phyloP scores from a whole-genome alignment of 1,140 invertebrate genomes.

The Hyphantria cunea region DNA sequence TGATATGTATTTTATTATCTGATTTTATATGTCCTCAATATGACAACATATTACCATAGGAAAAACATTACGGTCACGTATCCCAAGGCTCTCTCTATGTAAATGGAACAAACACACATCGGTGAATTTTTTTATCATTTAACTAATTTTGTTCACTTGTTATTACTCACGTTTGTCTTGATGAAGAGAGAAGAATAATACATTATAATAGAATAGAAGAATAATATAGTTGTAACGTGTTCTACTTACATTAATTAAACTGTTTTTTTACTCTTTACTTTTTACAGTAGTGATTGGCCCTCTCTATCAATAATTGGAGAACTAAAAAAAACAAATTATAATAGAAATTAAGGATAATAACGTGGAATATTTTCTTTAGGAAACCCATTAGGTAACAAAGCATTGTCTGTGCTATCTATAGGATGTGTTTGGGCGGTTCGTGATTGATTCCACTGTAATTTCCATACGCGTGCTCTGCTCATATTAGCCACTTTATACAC shows the following conservation, averaged over 20 bases:
- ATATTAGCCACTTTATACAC: conserved; percentile 71
- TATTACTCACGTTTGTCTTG: too few relatives aligned
- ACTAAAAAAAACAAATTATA: too few relatives aligned
- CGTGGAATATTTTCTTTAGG: conserved; percentile 52
- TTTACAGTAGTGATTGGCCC: too few relatives aligned
- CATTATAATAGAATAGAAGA: too few relatives aligned
- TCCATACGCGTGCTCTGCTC: conserved; percentile 77
- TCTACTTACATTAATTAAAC: too few relatives aligned
- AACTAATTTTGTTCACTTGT: conserved; percentile 8
- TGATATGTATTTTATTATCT: conserved; percentile 80
- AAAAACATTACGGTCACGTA: conserved; percentile 57
- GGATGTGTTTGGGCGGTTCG: conserved; percentile 71
- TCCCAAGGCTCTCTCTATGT: conserved; percentile 32
- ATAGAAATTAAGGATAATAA: too few relatives aligned
- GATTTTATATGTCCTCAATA: conserved; percentile 74
- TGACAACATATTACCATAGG: conserved; percentile 67
- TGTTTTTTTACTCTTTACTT: too few relatives aligned
- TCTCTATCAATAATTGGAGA: too few relatives aligned
- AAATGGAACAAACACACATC: conserved; percentile 16
- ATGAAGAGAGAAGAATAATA: too few relatives aligned
- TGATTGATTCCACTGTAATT: conserved; percentile 80
- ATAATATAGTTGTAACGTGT: too few relatives aligned
- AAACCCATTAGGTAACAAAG: conserved; percentile 62
- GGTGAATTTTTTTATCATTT: conserved; percentile 6
- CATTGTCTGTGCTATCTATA: conserved; percentile 70